Conservation (phyloP, 2,113 vertebrate genomes). For the Microtus ochrogaster region DNA sequence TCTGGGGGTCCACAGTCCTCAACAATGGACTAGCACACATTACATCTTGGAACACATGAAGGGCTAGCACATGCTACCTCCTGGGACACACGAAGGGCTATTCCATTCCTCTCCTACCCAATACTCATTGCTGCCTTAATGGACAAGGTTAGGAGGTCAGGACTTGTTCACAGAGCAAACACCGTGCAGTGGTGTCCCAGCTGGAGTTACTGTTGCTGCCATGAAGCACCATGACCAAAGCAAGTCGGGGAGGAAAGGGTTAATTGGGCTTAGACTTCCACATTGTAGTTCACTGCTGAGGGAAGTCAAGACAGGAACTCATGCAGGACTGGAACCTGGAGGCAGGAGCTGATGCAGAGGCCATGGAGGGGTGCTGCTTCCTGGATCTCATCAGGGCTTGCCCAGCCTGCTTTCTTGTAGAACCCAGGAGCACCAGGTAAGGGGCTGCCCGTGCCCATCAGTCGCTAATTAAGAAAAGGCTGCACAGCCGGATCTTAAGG, state of each 20-base stretch:
- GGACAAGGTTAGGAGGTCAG: background rate
- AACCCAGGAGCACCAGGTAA: background rate
- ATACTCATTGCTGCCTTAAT: rapidly evolving
- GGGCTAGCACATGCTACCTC: background rate
- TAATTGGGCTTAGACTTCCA: background rate
- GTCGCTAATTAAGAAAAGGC: background rate
- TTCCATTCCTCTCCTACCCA: background rate
- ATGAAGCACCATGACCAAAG: background rate
- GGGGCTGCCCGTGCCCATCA: background rate
- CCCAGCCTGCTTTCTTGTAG: background rate
- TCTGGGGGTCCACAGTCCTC: too few species aligned
- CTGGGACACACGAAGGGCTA: too few species aligned
- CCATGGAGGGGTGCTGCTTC: background rate
- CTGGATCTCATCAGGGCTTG: background rate
- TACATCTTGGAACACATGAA: too few species aligned
- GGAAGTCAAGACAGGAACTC: background rate
- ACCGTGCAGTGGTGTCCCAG: background rate
- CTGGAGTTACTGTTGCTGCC: background rate
- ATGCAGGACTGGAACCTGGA: background rate
- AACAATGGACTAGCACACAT: too few species aligned
- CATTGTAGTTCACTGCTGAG: background rate
- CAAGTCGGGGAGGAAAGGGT: background rate
- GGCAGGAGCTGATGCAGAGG: background rate
- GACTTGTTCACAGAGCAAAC: background rate
- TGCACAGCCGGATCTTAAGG: background rate